These are phyloP conservation scores for Bombus terrestris DNA, from an alignment of 1,140 invertebrate species.

Conservation along the genomic window DNA sequence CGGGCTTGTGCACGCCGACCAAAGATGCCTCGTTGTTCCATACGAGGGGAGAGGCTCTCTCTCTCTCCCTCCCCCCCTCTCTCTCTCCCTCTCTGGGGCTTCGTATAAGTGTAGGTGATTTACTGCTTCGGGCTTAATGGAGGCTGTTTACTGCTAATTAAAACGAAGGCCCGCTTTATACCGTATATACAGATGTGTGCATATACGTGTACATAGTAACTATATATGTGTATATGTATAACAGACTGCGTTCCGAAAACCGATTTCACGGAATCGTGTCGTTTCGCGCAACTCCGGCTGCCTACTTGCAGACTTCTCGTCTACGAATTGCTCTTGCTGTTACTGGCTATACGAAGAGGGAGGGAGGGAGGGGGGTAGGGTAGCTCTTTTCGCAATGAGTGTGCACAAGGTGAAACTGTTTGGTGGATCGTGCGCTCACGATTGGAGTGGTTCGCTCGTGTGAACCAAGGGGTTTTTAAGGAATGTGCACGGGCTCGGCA, in stretches of 20 bases:
- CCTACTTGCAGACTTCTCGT: slow-evolving; percentile 5
- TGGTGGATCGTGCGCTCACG: neutral
- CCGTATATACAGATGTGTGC: slow-evolving; percentile 24
- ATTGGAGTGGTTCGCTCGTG: slow-evolving; percentile 6
- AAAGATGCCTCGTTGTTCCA: slow-evolving; percentile 59
- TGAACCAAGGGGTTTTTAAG: neutral
- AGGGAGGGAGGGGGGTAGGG: neutral
- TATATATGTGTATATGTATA: neutral
- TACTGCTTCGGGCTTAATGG: slow-evolving; percentile 78
- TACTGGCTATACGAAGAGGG: too few relatives aligned
- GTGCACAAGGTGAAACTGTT: neutral
- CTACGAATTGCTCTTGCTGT: neutral
- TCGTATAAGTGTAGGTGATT: slow-evolving; percentile 78
- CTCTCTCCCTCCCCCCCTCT: too few relatives aligned
- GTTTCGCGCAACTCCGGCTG: neutral
- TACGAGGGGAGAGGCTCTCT: neutral
- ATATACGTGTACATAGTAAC: too few relatives aligned
- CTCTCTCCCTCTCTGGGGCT: neutral
- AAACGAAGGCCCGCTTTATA: slow-evolving; percentile 79
- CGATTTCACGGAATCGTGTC: slow-evolving; percentile 66
- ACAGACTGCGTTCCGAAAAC: slow-evolving; percentile 52
- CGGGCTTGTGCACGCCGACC: slow-evolving; percentile 14
- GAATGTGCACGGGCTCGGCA: neutral
- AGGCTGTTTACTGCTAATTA: slow-evolving; percentile 81
- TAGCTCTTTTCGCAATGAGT: neutral